Percentiles rank a stretch among this genome's conserved stretches.
These are phyloP conservation scores for Apotomis capreana DNA, from an alignment of 2,888 invertebrate species.

Conservation along the genomic window DNA sequence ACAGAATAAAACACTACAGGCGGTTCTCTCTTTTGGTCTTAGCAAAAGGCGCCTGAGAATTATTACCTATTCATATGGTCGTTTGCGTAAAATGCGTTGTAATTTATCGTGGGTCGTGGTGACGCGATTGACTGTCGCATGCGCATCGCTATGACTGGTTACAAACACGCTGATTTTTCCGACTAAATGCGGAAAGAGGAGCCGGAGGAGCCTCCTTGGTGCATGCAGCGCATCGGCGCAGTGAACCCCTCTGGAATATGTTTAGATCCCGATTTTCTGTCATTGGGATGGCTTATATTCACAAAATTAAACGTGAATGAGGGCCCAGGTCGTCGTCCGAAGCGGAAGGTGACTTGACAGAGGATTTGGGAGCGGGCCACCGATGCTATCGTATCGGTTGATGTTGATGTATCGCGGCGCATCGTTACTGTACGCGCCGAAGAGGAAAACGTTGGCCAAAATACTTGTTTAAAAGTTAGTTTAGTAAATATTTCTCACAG, in stretches of 20 bases:
- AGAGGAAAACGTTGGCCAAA: conserved; percentile 6
- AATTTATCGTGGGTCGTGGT: no score
- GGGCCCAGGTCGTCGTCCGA: conserved; percentile 18
- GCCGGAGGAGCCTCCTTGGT: no score
- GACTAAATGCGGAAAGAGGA: no score
- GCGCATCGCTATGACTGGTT: no score
- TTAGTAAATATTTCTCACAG: neutral
- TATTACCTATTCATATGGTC: no score
- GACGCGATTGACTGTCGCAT: no score
- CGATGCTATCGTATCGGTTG: conserved; percentile 35
- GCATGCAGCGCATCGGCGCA: no score
- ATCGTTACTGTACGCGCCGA: neutral
- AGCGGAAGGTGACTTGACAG: neutral
- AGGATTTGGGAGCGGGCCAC: conserved; percentile 14
- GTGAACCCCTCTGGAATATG: neutral
- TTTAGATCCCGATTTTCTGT: neutral
- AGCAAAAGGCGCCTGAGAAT: no score
- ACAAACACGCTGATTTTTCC: no score
- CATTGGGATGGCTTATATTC: neutral
- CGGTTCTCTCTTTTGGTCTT: no score
- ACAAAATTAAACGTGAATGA: neutral
- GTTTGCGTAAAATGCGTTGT: no score
- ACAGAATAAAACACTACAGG: no score
- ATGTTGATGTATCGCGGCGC: conserved; percentile 23
- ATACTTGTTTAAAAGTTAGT: neutral